Evolutionary conservation across 1,140 invertebrate genomes (phyloP).

Genomic region (Diprion similis): DNA sequence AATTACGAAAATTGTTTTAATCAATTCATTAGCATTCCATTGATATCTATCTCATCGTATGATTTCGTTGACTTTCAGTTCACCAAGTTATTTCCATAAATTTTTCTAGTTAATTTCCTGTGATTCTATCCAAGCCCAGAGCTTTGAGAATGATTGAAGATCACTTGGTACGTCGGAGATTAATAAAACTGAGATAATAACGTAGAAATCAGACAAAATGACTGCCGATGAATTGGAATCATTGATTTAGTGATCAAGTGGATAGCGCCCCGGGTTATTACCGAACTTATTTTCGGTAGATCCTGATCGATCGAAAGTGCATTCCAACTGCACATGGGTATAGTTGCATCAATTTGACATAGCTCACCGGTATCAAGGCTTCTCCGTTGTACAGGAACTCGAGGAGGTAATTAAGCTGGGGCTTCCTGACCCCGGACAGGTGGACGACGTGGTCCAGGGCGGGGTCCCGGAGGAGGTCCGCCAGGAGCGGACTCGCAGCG

Average conservation of each 20-base stretch:
- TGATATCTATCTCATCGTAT: too few species aligned
- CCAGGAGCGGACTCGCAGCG: slow-evolving; percentile 83
- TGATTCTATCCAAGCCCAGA: too few species aligned
- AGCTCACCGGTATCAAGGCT: slow-evolving; percentile 76
- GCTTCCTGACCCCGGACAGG: slow-evolving; percentile 79
- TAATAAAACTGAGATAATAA: slow-evolving; percentile 22
- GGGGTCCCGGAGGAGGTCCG: slow-evolving; percentile 74
- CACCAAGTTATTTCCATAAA: too few species aligned
- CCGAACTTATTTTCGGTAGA: neutral
- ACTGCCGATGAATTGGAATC: slow-evolving; percentile 1
- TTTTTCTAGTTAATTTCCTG: too few species aligned
- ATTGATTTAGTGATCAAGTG: neutral
- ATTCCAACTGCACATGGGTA: slow-evolving; percentile 11
- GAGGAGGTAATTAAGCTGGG: slow-evolving; percentile 78
- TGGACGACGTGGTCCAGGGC: slow-evolving; percentile 75
- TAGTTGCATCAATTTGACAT: slow-evolving; percentile 14
- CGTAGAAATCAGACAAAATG: slow-evolving; percentile 7
- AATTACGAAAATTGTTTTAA: too few species aligned
- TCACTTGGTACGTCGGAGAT: too few species aligned
- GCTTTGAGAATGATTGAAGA: too few species aligned
- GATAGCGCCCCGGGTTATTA: neutral
- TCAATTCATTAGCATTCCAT: too few species aligned
- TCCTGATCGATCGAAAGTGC: slow-evolving; percentile 1
- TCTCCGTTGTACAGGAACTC: slow-evolving; percentile 86
- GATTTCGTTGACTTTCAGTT: too few species aligned